Conservation (phyloP, 2,888 invertebrate genomes). For the Trichacis sp. region DNA sequence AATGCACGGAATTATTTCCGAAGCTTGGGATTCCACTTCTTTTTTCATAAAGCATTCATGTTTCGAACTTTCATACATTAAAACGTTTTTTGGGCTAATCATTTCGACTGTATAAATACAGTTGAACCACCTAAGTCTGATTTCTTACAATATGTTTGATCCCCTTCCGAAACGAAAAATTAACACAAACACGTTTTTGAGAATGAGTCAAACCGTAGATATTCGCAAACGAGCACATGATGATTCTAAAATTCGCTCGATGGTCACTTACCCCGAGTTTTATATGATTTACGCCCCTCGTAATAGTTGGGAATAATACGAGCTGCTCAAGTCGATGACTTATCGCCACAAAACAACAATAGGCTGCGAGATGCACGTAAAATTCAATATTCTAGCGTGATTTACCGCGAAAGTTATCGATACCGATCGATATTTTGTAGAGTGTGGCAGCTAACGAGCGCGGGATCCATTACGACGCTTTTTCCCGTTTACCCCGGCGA, state of each 20-base stretch:
- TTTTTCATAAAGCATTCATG: too few relatives aligned
- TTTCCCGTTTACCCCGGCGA: constrained; percentile 1
- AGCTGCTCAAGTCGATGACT: neutral
- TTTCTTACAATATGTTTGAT: too few relatives aligned
- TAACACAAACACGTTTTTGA: too few relatives aligned
- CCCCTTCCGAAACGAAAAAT: too few relatives aligned
- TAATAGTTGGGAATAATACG: neutral
- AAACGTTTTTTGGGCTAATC: too few relatives aligned
- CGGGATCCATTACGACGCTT: neutral
- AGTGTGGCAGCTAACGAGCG: neutral
- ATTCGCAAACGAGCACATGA: too few relatives aligned
- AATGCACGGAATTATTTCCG: too few relatives aligned
- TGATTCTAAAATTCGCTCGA: neutral
- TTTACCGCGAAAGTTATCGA: constrained; percentile 2
- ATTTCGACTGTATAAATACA: too few relatives aligned
- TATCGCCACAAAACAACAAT: constrained; percentile 6
- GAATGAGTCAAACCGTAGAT: too few relatives aligned
- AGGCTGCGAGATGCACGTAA: neutral
- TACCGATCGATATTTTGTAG: constrained; percentile 4
- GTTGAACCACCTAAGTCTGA: too few relatives aligned
- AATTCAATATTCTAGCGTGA: constrained; percentile 3
- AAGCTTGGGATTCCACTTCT: too few relatives aligned
- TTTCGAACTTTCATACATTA: too few relatives aligned
- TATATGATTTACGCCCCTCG: neutral
- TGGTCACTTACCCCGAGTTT: neutral